Evolutionary conservation across 2,113 vertebrate genomes (phyloP).

Genomic region (Lathamus discolor): DNA sequence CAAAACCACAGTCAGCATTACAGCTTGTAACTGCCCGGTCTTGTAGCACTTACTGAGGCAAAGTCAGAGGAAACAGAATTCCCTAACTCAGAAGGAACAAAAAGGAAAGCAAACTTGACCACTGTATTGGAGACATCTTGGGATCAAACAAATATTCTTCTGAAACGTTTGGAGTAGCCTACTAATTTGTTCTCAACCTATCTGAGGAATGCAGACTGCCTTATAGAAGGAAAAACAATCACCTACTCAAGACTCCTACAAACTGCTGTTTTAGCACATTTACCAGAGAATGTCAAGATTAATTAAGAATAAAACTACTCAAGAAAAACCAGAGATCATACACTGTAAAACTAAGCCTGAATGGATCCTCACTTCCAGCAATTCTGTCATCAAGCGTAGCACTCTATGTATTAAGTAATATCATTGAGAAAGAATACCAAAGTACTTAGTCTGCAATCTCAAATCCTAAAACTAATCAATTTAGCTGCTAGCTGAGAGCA

Average conservation of each 20-base stretch:
- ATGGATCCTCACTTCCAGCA: not conserved
- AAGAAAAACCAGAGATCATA: conserved; percentile 12
- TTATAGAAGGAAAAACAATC: conserved; percentile 51
- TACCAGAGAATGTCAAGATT: conserved; percentile 31
- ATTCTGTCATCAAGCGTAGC: not conserved
- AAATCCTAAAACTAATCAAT: not conserved
- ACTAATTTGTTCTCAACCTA: conserved; percentile 27
- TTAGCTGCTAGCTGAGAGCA: not conserved
- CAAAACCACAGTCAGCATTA: not conserved
- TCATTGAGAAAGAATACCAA: not conserved
- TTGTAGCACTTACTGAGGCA: not conserved
- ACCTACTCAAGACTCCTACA: conserved; percentile 63
- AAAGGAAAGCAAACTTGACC: not conserved
- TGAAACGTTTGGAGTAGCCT: conserved; percentile 20
- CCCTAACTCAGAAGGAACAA: not conserved
- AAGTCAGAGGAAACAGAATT: not conserved
- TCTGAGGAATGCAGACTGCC: conserved; percentile 46
- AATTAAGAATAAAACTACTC: conserved; percentile 58
- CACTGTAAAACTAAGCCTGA: not conserved
- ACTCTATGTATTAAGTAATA: not conserved
- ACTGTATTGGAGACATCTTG: not conserved
- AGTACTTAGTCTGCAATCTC: not conserved
- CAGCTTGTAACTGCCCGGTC: not conserved
- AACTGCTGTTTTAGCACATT: conserved; percentile 57
- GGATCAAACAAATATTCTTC: not conserved